Percentiles rank a stretch among this genome's conserved stretches.
These are phyloP conservation scores for Poecile montanus DNA, from an alignment of 2,797 vertebrate genomes.

Conservation along the genomic window DNA sequence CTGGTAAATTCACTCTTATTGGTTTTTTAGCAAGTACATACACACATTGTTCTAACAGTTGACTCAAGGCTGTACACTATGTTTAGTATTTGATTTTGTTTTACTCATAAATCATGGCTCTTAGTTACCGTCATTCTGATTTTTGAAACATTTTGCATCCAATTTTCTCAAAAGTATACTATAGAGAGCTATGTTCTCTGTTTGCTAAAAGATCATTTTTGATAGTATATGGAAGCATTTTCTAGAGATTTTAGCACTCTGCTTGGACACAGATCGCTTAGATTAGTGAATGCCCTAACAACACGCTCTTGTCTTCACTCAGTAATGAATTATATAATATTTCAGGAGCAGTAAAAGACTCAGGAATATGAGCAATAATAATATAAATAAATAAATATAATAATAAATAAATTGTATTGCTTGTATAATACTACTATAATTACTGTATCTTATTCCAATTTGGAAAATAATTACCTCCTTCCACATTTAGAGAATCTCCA, in stretches of 20 bases:
- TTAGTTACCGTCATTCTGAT: not conserved
- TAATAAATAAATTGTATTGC: not conserved
- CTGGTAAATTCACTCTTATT: not conserved
- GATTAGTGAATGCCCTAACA: not conserved
- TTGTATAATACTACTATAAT: not conserved
- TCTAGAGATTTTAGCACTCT: not conserved
- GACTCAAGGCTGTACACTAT: not conserved
- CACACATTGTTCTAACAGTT: not conserved
- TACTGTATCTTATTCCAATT: not conserved
- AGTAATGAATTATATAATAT: not conserved
- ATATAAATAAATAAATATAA: no score
- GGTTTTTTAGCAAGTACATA: not conserved
- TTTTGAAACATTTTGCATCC: not conserved
- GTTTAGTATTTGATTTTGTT: not conserved
- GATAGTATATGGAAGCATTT: not conserved
- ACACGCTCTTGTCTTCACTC: conserved; percentile 12
- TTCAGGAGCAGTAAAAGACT: not conserved
- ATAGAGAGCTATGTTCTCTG: not conserved
- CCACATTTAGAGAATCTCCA: not conserved
- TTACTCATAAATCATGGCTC: not conserved
- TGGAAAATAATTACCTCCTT: not conserved
- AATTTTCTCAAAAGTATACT: not conserved
- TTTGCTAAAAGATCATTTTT: not conserved
- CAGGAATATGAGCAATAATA: no score
- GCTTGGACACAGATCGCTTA: not conserved